Percentiles rank a stretch among this genome's conserved stretches.
These are phyloP conservation scores for Alexandromys fortis DNA, from an alignment of 2,113 vertebrate genomes.

Conservation along the genomic window DNA sequence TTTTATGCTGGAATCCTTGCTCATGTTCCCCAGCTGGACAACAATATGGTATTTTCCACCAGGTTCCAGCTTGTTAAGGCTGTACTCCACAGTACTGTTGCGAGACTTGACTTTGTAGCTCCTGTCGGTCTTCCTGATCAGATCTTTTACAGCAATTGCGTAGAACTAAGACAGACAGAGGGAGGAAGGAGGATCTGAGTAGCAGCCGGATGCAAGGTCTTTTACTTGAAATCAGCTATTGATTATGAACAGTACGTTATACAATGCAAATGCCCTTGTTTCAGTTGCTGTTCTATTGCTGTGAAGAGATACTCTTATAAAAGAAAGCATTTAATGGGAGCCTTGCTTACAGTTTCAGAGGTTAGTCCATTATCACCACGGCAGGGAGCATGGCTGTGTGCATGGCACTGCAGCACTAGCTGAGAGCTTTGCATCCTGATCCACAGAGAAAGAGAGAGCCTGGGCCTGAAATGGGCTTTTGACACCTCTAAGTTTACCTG, in stretches of 20 bases:
- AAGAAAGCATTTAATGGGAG: background rate
- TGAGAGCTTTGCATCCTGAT: background rate
- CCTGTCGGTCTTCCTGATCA: slow-evolving; percentile 91
- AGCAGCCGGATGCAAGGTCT: background rate
- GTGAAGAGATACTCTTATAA: background rate
- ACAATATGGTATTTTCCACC: slow-evolving; percentile 94
- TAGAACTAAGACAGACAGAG: slow-evolving; percentile 87
- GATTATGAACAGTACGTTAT: background rate
- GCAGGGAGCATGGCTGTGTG: background rate
- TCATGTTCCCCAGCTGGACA: slow-evolving; percentile 97
- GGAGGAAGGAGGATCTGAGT: background rate
- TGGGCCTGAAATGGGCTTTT: background rate
- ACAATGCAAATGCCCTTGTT: background rate
- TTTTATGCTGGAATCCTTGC: slow-evolving; percentile 95
- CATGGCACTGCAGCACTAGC: background rate
- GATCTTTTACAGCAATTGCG: slow-evolving; percentile 91
- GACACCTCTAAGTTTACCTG: background rate
- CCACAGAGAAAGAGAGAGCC: background rate
- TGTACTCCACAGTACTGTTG: slow-evolving; percentile 96
- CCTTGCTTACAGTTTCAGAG: background rate
- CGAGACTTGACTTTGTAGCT: slow-evolving; percentile 93
- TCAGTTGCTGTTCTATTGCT: background rate
- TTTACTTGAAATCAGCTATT: background rate
- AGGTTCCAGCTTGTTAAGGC: slow-evolving; percentile 91
- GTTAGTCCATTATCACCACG: background rate